Conservation (phyloP, 2,888 invertebrate genomes). For the Mythimna albipuncta region DNA sequence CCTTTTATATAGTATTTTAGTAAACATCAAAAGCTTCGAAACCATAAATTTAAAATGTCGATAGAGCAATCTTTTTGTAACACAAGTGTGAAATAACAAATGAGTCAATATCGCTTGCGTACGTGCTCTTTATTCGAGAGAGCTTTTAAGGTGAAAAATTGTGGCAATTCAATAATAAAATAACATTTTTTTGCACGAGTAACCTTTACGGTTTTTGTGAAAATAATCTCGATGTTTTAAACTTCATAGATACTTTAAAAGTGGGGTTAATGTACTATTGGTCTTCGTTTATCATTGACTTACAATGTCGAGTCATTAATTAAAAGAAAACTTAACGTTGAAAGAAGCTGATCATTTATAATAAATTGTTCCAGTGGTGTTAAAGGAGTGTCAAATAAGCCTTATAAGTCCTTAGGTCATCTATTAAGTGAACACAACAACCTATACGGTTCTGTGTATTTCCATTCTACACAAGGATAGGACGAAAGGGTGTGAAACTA, state of each 20-base stretch:
- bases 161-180: constrained; percentile 50
- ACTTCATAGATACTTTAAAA: constrained; percentile 12
- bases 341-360: neutral
- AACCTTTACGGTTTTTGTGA: constrained; percentile 22
- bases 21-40: constrained; percentile 1
- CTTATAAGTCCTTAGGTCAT: no score
- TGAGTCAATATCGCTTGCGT: constrained; percentile 30
- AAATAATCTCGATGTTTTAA: constrained; percentile 11
- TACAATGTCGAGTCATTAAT: neutral
- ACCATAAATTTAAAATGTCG: constrained; percentile 46
- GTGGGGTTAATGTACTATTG: constrained; percentile 8
- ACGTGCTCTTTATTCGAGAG: constrained; percentile 50
- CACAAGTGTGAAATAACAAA: constrained; percentile 47
- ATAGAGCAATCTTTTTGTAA: constrained; percentile 46
- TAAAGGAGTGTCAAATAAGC: no score
- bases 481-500: no score
- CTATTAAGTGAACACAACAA: no score
- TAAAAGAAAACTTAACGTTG: neutral
- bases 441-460: no score
- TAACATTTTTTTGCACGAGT: constrained; percentile 20
- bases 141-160: constrained; percentile 40
- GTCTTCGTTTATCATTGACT: constrained; percentile 17
- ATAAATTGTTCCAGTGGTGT: no score
- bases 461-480: no score
- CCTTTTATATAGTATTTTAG: neutral